Conservation (phyloP, 2,113 vertebrate genomes). For the Coryphaenoides rupestris region DNA sequence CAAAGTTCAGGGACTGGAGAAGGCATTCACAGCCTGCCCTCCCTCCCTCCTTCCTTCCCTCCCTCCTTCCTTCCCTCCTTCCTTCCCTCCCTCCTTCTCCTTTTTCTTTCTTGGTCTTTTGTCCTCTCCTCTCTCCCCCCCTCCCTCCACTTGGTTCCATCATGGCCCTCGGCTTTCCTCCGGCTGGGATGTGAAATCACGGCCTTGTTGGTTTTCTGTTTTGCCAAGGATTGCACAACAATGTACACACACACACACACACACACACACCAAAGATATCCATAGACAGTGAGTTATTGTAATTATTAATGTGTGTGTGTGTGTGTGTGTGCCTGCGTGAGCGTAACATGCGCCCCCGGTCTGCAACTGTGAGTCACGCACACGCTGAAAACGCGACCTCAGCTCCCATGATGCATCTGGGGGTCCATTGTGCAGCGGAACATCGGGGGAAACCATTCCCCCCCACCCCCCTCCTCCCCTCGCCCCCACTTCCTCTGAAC, state of each 20-base stretch:
- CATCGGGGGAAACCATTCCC: slow-evolving; percentile 6
- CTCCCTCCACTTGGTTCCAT: neutral
- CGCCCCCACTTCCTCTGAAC: neutral
- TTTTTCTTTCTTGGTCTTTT: too few relatives aligned
- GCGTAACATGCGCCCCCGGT: slow-evolving; percentile 8
- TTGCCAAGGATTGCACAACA: slow-evolving; percentile 20
- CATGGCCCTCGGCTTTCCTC: slow-evolving; percentile 20
- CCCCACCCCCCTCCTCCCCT: too few relatives aligned
- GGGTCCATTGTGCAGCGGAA: neutral
- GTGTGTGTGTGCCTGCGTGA: slow-evolving; percentile 7
- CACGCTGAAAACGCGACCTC: neutral
- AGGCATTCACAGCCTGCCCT: slow-evolving; percentile 31
- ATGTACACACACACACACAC: slow-evolving; percentile 5
- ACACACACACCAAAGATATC: neutral
- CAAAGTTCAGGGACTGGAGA: slow-evolving; percentile 14
- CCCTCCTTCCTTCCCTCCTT: slow-evolving; percentile 1
- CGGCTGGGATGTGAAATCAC: slow-evolving; percentile 28
- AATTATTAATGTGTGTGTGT: neutral
- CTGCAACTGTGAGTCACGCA: slow-evolving; percentile 18
- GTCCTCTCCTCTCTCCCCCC: slow-evolving; percentile 10
- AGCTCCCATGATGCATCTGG: slow-evolving; percentile 12
- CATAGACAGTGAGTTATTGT: slow-evolving; percentile 3
- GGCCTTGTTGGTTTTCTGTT: slow-evolving; percentile 22
- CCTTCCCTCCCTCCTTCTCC: neutral
- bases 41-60: slow-evolving; percentile 9